Evolutionary conservation across 2,113 vertebrate species (phyloP), one percentile per base, ranked within the genome.

Genomic region (Ammospiza caudacuta): DNA sequence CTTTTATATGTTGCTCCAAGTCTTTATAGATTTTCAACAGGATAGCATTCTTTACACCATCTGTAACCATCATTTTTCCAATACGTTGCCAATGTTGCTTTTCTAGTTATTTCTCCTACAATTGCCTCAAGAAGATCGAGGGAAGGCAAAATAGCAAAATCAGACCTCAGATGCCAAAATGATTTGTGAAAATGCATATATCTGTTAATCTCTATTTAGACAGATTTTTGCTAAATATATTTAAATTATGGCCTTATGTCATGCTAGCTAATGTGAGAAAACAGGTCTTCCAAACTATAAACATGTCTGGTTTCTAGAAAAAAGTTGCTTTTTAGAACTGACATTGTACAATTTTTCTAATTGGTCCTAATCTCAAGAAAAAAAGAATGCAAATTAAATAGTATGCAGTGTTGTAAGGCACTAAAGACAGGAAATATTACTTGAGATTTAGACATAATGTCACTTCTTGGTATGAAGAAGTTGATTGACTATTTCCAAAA

Each of bases 31-130:
- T 95, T 88, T 92, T 95, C 57, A 95, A 41, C 41, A 74, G 78
- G 79, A 81, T 37, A 70, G 18, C 44, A 62, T 63, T 90, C 79
- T 83, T 93, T 81, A 70, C 67, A 57, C 68, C 85, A 95, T 89
- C 85, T 96, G 90, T 90, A 96, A 86, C 62, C 46, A 91, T 19
- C 3, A 31, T 83, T 80, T 92, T 75, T 59, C 52, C 76, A 92
- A 35, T 81, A 83, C 57, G 37, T 61, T 92, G 31, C 49, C 68
- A 83, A 15, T 72, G 52, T 43, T 77, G 14, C 11, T 92, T 81
- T 72, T 90, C 72, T 75, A 68, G 37, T 74, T 90, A 75, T 83
- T 77, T 92, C 64, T 90, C 29, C 57, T 64, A 67, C 84, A 96
- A 61, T 37, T 92, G 19, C 51, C 67, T 83, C 35, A 92, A 80